A percentile compares a stretch with the other conserved stretches of the same genome.
Evolutionary conservation across 2,113 vertebrate species (phyloP).

Genomic region (Psittacus erithacus): DNA sequence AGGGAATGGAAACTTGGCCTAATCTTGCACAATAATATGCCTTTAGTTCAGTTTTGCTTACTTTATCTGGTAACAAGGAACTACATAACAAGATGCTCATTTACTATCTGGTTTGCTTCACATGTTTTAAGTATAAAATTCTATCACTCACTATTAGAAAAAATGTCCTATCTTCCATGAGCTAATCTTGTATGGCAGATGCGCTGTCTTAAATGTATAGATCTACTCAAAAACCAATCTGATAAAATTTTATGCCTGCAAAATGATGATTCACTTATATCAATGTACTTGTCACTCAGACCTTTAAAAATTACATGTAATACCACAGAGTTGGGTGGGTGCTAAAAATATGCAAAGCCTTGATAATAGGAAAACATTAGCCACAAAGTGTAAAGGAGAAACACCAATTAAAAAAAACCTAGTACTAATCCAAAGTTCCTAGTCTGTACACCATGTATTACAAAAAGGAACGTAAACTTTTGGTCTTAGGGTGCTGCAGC

Average conservation of each 20-base stretch:
- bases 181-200: conserved; percentile 79
- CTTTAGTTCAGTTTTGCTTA: conserved; percentile 50
- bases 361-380: conserved; percentile 78
- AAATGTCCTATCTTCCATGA: conserved; percentile 69
- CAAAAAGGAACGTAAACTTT: background rate
- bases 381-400: conserved; percentile 72
- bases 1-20: conserved; percentile 46
- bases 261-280: conserved; percentile 82
- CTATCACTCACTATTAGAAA: conserved; percentile 50
- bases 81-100: conserved; percentile 56
- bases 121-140: conserved; percentile 61
- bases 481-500: background rate
- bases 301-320: conserved; percentile 66
- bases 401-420: conserved; percentile 17
- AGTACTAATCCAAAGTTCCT: background rate
- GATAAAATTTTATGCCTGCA: conserved; percentile 79
- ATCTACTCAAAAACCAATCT: conserved; percentile 82
- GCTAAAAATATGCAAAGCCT: conserved; percentile 76
- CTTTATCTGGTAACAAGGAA: conserved; percentile 68
- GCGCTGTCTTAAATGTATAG: conserved; percentile 72
- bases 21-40: conserved; percentile 31
- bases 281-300: conserved; percentile 80
- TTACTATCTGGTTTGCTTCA: conserved; percentile 62
- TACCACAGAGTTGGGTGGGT: conserved; percentile 71
- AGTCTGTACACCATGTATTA: background rate